A percentile compares a stretch with the other conserved stretches of the same genome.
phyloP scores from a whole-genome alignment of 2,888 invertebrate genomes.

The Drosophila robusta region DNA sequence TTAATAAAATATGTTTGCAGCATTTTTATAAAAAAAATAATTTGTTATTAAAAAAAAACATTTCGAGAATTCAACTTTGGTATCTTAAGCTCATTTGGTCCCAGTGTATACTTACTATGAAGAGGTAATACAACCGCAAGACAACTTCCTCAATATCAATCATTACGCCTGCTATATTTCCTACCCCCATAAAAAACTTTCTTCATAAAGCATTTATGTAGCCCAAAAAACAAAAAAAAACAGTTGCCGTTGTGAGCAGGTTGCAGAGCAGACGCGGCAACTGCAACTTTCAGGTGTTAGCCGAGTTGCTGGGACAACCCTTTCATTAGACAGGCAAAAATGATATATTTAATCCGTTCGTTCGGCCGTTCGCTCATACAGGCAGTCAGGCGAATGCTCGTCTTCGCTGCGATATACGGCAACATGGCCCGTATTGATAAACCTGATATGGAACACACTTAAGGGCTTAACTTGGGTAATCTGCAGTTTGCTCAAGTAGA shows the following conservation, averaged over 20 bases:
- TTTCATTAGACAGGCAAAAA: slow-evolving; percentile 75
- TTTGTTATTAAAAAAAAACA: too few species aligned
- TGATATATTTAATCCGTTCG: slow-evolving; percentile 81
- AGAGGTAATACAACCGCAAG: slow-evolving; percentile 57
- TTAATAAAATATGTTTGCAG: too few species aligned
- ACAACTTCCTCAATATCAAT: slow-evolving; percentile 79
- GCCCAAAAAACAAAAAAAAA: slow-evolving; percentile 9
- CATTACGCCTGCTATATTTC: slow-evolving; percentile 68
- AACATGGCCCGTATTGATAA: slow-evolving; percentile 61
- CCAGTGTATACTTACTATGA: slow-evolving; percentile 43
- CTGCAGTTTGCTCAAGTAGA: slow-evolving; percentile 76
- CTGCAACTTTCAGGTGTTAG: slow-evolving; percentile 79
- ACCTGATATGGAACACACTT: slow-evolving; percentile 81
- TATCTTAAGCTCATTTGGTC: too few species aligned
- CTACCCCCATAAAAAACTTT: slow-evolving; percentile 65
- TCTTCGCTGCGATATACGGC: slow-evolving; percentile 52
- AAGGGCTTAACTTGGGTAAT: slow-evolving; percentile 81
- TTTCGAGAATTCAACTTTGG: too few species aligned
- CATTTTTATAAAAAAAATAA: too few species aligned
- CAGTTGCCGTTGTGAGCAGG: slow-evolving; percentile 48
- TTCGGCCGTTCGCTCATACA: slow-evolving; percentile 37
- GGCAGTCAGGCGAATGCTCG: slow-evolving; percentile 64
- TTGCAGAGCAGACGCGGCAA: slow-evolving; percentile 46
- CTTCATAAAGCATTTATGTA: slow-evolving; percentile 56
- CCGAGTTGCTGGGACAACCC: slow-evolving; percentile 60